Evolutionary conservation across 2,797 vertebrate species (phyloP), one percentile per base, ranked within the genome.

Genomic region (Platalea minor): DNA sequence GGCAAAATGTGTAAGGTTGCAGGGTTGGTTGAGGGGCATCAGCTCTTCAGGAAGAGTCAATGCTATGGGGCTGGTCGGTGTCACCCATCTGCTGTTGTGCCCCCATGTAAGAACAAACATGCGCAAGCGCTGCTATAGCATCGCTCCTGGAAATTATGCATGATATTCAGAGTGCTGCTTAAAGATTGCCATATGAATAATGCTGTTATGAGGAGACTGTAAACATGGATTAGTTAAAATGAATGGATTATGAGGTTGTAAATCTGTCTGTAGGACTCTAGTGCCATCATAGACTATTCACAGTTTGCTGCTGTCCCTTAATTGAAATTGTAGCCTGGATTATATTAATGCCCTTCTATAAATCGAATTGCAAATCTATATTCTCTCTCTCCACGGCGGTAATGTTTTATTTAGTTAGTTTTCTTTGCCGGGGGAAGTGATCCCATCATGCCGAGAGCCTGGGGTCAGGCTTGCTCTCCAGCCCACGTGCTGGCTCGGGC

Each of bases 151-250:
- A 95, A 95, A 95, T 95, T 85, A 96, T 81, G 77, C 96, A 75
- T 51, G 81, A 41, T 85, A 79, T 94, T 90, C 85, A 50, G 68
- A 59, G 77, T 39, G 68, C 95, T 91, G 95, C 92, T 68, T 93
- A 70, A 94, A 95, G 95, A 91, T 94, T 95, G 95, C 96, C 72
- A 35, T 92, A 93, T 96, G 96, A 97, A 89, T 97, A 96, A 96
- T 81, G 96, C 89, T 85, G 95, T 96, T 96, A 95, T 60, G 94
- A 96, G 91, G 88, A 94, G 93, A 96, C 92, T 96, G 95, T 97
- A 97, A 97, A 96, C 96, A 97, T 88, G 92, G 96, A 93, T 95
- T 95, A 95, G 95, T 93, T 95, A 92, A 92, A 95, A 97, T 91
- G 93, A 96, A 94, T 95, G 93, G 96, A 95, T 95, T 96, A 96